These are phyloP conservation scores for Mormyrus lacerda DNA, from an alignment of 2,113 vertebrate genomes.

Conservation along the genomic window DNA sequence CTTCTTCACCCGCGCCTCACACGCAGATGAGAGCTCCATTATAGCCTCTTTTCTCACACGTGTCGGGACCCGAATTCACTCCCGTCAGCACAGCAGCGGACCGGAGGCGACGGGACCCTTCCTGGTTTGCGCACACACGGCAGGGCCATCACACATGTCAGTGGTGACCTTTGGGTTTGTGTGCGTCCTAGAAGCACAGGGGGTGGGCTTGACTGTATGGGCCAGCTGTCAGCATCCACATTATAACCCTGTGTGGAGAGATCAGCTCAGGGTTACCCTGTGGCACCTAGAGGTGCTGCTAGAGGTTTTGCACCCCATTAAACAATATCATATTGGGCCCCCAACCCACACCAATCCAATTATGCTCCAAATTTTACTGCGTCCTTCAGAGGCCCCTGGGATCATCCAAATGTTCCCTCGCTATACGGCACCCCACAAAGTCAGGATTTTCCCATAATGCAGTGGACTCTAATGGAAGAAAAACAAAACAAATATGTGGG, in stretches of 20 bases:
- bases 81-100: conserved; percentile 53
- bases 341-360: neutral
- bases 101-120: conserved; percentile 74
- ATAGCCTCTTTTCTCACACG: neutral
- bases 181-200: conserved; percentile 45
- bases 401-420: neutral
- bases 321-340: neutral
- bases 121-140: conserved; percentile 65
- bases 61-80: conserved; percentile 76
- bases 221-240: neutral
- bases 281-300: neutral
- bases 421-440: neutral
- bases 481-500: neutral
- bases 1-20: neutral
- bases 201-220: neutral
- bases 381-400: neutral
- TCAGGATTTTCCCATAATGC: neutral
- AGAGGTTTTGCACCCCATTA: neutral
- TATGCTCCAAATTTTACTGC: neutral
- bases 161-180: conserved; percentile 68
- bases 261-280: neutral
- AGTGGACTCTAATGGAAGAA: neutral
- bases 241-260: neutral
- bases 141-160: conserved; percentile 58
- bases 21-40: neutral